phyloP scores from a whole-genome alignment of 2,797 vertebrate species.

The Caiman crocodilus region DNA sequence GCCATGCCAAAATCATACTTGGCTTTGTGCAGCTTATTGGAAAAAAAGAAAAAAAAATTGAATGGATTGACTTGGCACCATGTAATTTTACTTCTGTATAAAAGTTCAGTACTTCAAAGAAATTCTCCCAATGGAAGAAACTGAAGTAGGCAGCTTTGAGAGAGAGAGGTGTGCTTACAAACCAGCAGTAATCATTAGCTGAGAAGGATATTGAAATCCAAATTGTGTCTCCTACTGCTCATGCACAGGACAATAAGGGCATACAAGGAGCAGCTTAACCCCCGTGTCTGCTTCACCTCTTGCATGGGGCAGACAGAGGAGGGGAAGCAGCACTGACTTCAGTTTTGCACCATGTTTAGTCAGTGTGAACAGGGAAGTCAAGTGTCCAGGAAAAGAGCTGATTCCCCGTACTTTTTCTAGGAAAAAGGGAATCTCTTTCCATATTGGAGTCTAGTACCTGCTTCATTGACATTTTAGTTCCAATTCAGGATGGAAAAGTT shows the following conservation, averaged over 20 bases:
- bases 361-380: not conserved
- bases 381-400: not conserved
- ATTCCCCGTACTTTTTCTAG: not conserved
- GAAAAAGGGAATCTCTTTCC: not conserved
- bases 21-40: not conserved
- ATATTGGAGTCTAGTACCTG: not conserved
- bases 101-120: not conserved
- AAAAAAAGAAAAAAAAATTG: not conserved
- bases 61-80: not conserved
- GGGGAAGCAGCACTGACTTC: not conserved
- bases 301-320: not conserved
- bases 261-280: not conserved
- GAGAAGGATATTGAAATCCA: not conserved
- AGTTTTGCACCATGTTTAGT: not conserved
- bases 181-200: not conserved
- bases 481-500: not conserved
- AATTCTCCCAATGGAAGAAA: not conserved
- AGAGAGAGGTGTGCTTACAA: not conserved
- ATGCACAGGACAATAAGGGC: not conserved
- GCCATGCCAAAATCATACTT: not conserved
- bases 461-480: not conserved
- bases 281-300: not conserved
- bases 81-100: not conserved
- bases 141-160: not conserved
- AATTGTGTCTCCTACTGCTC: not conserved